phyloP scores from a whole-genome alignment of 2,113 vertebrate species.

The Gymnocephalus cernua region DNA sequence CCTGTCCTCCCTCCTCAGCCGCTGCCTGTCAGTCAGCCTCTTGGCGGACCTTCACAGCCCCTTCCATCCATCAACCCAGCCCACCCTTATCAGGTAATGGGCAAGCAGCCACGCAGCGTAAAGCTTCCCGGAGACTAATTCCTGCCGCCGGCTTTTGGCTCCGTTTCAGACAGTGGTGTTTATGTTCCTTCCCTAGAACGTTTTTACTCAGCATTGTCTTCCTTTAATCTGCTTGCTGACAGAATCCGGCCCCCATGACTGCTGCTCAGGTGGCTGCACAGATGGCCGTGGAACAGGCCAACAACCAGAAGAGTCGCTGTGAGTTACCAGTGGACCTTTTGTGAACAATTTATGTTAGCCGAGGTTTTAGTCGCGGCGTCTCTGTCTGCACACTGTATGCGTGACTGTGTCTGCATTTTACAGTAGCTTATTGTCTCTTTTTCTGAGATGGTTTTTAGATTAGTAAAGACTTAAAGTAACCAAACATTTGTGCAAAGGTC shows the following conservation, averaged over 20 bases:
- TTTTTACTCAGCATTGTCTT: constrained; percentile 57
- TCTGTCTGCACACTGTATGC: constrained; percentile 1
- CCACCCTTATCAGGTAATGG: constrained; percentile 77
- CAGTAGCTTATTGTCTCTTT: background rate
- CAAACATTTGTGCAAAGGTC: background rate
- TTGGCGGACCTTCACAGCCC: constrained; percentile 74
- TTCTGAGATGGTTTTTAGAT: background rate
- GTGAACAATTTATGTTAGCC: constrained; percentile 30
- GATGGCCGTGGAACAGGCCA: constrained; percentile 88
- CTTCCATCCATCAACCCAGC: constrained; percentile 75
- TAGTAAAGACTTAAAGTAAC: background rate
- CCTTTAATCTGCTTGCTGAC: constrained; percentile 59
- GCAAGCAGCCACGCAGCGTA: constrained; percentile 22
- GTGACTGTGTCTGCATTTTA: constrained; percentile 14
- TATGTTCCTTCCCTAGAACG: constrained; percentile 42
- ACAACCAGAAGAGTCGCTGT: constrained; percentile 90
- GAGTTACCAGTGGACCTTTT: constrained; percentile 73
- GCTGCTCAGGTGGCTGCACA: constrained; percentile 89
- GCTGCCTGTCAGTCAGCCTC: constrained; percentile 68
- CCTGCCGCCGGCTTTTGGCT: constrained; percentile 52
- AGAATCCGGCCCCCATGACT: constrained; percentile 71
- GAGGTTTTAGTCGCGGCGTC: constrained; percentile 9
- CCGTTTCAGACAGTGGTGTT: constrained; percentile 26
- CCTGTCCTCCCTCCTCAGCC: constrained; percentile 80
- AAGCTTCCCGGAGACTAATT: constrained; percentile 45